Conservation (phyloP, 1,140 invertebrate species). For the Temnothorax nylanderi region DNA sequence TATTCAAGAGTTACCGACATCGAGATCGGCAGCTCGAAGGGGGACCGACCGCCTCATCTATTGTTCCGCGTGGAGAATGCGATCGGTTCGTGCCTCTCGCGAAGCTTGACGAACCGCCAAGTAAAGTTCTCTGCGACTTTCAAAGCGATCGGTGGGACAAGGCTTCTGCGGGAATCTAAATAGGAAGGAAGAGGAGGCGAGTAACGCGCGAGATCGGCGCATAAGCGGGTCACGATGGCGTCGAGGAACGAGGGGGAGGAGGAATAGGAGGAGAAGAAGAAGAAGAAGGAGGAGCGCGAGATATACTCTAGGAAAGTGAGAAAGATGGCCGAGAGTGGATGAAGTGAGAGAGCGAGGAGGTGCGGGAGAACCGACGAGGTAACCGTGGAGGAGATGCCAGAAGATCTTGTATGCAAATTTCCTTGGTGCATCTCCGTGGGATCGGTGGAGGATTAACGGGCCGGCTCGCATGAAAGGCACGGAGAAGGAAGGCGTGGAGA, state of each 20-base stretch:
- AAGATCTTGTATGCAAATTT: constrained; percentile 86
- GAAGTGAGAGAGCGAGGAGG: constrained; percentile 64
- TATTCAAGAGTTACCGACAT: constrained; percentile 37
- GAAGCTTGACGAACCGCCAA: constrained; percentile 58
- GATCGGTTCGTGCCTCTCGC: constrained; percentile 62
- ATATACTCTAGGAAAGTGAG: constrained; percentile 16
- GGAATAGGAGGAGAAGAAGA: not conserved
- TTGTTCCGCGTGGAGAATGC: constrained; percentile 61
- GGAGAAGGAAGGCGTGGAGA: constrained; percentile 66
- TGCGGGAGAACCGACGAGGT: constrained; percentile 59
- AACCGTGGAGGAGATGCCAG: constrained; percentile 79
- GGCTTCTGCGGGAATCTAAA: constrained; percentile 31
- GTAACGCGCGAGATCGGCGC: constrained; percentile 58
- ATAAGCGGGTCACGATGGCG: constrained; percentile 73
- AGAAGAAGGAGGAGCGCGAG: constrained; percentile 10
- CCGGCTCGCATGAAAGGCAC: constrained; percentile 84
- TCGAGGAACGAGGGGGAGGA: constrained; percentile 52
- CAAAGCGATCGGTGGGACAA: constrained; percentile 4
- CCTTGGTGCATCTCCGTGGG: constrained; percentile 85
- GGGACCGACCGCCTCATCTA: constrained; percentile 25
- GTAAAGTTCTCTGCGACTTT: constrained; percentile 60
- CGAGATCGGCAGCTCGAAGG: not conserved
- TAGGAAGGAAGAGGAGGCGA: constrained; percentile 49
- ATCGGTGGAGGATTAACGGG: constrained; percentile 85
- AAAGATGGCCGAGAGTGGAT: constrained; percentile 37